phyloP scores from a whole-genome alignment of 2,797 vertebrate genomes.

The Melanotaenia trifasciata region DNA sequence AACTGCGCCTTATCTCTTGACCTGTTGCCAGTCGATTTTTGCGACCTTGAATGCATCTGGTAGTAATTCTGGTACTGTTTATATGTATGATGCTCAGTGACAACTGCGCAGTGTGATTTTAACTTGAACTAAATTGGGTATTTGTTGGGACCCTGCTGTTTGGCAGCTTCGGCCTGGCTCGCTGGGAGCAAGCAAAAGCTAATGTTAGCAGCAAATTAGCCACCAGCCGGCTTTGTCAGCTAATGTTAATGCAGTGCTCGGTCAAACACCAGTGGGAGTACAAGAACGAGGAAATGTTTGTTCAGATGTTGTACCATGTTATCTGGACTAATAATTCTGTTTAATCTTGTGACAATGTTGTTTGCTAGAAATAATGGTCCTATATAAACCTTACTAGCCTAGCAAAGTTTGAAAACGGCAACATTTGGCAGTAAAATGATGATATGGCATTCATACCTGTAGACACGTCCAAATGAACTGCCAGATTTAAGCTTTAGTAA shows the following conservation, averaged over 20 bases:
- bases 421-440: neutral
- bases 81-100: neutral
- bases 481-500: neutral
- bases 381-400: neutral
- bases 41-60: constrained; percentile 14
- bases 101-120: neutral
- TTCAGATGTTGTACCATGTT: neutral
- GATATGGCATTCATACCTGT: neutral
- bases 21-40: constrained; percentile 72
- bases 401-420: neutral
- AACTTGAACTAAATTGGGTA: neutral
- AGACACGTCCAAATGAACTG: neutral
- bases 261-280: constrained; percentile 2
- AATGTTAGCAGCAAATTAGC: constrained; percentile 71
- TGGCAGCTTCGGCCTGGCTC: constrained; percentile 59
- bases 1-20: constrained; percentile 74
- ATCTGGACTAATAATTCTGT: neutral
- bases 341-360: neutral
- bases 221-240: constrained; percentile 21
- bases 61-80: neutral
- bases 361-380: neutral
- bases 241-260: neutral
- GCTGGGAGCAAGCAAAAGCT: constrained; percentile 28
- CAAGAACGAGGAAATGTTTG: neutral
- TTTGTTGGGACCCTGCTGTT: constrained; percentile 23